Evolutionary conservation across 2,113 vertebrate genomes (phyloP).

Genomic region (Pollachius pollachius): DNA sequence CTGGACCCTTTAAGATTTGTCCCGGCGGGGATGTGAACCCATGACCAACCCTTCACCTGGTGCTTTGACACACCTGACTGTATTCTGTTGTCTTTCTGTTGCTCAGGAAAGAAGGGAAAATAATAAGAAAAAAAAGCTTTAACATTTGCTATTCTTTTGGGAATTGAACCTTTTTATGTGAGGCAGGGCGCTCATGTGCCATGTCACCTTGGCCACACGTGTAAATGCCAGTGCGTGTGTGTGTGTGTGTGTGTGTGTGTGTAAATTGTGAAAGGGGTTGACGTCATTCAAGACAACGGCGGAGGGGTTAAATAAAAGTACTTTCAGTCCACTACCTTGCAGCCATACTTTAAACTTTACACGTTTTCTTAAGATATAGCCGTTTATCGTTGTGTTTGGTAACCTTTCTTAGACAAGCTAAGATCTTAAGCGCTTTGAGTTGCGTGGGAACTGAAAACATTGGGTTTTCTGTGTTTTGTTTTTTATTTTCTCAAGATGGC

Average conservation of each 20-base stretch:
- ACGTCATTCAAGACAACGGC: slow-evolving; percentile 17
- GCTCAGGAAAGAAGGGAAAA: background rate
- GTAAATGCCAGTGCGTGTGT: slow-evolving; percentile 26
- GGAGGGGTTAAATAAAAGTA: no score
- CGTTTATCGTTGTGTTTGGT: no score
- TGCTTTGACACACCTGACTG: slow-evolving; percentile 57
- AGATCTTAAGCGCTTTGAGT: no score
- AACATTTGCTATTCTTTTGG: slow-evolving; percentile 31
- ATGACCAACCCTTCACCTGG: slow-evolving; percentile 31
- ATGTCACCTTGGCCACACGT: slow-evolving; percentile 49
- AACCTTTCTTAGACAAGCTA: no score
- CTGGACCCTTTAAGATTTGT: slow-evolving; percentile 44
- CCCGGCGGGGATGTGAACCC: slow-evolving; percentile 10
- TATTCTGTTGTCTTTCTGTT: slow-evolving; percentile 24
- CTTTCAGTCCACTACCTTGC: no score
- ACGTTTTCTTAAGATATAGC: no score
- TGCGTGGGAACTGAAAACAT: no score
- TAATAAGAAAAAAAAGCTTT: slow-evolving; percentile 31
- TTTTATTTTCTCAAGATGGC: slow-evolving; percentile 5
- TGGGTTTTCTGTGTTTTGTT: no score
- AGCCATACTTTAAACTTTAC: no score
- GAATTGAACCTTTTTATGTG: slow-evolving; percentile 9
- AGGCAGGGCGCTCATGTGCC: slow-evolving; percentile 43
- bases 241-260: slow-evolving; percentile 1
- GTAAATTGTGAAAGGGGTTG: slow-evolving; percentile 6